These are phyloP conservation scores for Hemibagrus wyckioides DNA, from an alignment of 2,113 vertebrate genomes.

Conservation along the genomic window DNA sequence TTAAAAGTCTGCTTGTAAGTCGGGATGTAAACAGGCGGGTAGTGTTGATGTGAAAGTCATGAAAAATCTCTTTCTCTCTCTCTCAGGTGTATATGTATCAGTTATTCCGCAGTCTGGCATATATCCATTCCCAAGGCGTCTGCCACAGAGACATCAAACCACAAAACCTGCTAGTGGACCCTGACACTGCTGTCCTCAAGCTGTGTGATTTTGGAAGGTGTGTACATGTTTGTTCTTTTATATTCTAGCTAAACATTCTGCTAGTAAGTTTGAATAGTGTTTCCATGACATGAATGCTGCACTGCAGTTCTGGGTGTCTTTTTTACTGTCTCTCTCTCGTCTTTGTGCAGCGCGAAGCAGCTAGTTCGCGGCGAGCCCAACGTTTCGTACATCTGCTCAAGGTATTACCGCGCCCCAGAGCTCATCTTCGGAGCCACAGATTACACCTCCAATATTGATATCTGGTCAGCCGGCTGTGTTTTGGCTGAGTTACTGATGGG, in stretches of 20 bases:
- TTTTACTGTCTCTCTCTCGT: neutral
- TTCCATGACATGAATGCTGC: neutral
- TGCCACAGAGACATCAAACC: slow-evolving; percentile 95
- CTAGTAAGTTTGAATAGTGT: neutral
- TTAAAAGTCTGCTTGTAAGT: neutral
- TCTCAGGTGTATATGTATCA: slow-evolving; percentile 93
- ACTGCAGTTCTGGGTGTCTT: neutral
- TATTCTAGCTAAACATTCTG: neutral
- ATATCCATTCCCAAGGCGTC: slow-evolving; percentile 95
- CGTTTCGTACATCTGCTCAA: slow-evolving; percentile 94
- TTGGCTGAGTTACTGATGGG: slow-evolving; percentile 88
- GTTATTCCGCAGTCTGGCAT: slow-evolving; percentile 92
- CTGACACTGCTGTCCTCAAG: slow-evolving; percentile 90
- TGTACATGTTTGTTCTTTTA: neutral
- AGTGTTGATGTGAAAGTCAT: neutral
- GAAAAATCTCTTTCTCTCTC: slow-evolving; percentile 28
- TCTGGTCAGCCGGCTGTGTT: slow-evolving; percentile 93
- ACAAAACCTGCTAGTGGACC: slow-evolving; percentile 91
- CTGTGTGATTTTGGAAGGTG: slow-evolving; percentile 94
- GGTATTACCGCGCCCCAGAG: slow-evolving; percentile 91
- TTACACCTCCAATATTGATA: slow-evolving; percentile 91
- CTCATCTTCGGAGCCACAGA: slow-evolving; percentile 94
- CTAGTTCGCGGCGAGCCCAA: slow-evolving; percentile 90
- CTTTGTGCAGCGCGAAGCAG: slow-evolving; percentile 83
- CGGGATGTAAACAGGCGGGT: neutral